Evolutionary conservation across 1,140 invertebrate species (phyloP).

Genomic region (Euura lappo): DNA sequence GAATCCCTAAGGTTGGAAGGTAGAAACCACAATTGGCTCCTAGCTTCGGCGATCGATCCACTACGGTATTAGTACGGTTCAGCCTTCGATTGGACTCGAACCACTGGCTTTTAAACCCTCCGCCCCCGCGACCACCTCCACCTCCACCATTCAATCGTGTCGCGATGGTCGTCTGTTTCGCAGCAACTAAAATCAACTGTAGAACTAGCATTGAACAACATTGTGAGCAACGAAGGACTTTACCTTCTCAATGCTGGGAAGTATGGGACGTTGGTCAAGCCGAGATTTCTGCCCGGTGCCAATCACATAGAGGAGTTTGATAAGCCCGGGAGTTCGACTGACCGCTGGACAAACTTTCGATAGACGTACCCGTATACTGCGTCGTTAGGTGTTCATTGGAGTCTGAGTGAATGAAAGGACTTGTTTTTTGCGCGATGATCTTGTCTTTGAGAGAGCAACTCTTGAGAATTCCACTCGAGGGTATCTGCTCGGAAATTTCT

Average conservation of each 20-base stretch:
- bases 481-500: too few relatives aligned
- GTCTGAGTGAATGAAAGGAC: too few relatives aligned
- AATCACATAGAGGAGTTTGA: constrained; percentile 12
- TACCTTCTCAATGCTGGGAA: too few relatives aligned
- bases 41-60: constrained; percentile 35
- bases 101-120: not conserved
- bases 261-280: constrained; percentile 34
- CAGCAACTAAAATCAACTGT: not conserved
- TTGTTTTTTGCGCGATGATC: too few relatives aligned
- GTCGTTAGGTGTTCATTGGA: too few relatives aligned
- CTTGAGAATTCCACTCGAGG: too few relatives aligned
- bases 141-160: not conserved
- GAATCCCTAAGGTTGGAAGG: not conserved
- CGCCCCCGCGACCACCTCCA: not conserved
- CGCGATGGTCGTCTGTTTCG: not conserved
- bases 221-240: too few relatives aligned
- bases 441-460: too few relatives aligned
- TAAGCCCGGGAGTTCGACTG: not conserved
- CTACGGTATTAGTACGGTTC: not conserved
- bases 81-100: not conserved
- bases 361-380: too few relatives aligned
- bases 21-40: constrained; percentile 33
- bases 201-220: constrained; percentile 11
- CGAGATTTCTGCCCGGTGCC: constrained; percentile 38
- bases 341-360: not conserved